Base-by-base conservation (phyloP, 2,797 vertebrate species). In the Sphenopsis melanotis region DNA sequence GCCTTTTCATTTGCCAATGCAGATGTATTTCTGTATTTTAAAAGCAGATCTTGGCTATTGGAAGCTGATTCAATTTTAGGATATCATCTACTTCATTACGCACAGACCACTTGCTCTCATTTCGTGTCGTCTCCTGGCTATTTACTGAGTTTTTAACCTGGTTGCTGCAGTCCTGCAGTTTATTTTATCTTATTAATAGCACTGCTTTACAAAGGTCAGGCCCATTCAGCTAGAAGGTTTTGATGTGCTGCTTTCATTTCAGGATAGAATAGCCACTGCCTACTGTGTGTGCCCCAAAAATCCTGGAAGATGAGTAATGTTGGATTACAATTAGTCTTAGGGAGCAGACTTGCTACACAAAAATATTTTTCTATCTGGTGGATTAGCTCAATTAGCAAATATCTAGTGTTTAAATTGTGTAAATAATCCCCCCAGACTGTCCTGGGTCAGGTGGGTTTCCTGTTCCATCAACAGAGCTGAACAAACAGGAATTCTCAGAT, bases 181-280 rank as follows among this genome's bases (percentile, higher is more conserved):
- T 87, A 76, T 92, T 90, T 95, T 61, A 55, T 69, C 57, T 60
- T 89, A 64, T 81, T 92, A 87, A 81, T 92, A 93, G 72, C 69
- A 32, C n/a, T 63, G 26, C 36, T 93, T 86, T 79, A 29, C 49
- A 92, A 89, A 81, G 69, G 72, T 92, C 50, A 7, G 66, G 36
- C 44, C 46, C 47, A 29, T 91, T 94, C 77, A 71, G 66, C 39
- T 49, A 30, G 44, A 69, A 83, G 69, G 21, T 52, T 83, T 63
- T 81, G 69, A 83, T 78, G 46, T 60, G 44, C 13, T 85, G 55
- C n/a, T 85, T 85, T 89, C 36, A 64, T 75, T 93, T 93, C 65
- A 46, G 87, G 59, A 27, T 5, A 63, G 70, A 91, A 41, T n/a
- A 81, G 47, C 17, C 2, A 2, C 9, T 78, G 78, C 68, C 39